Percentiles rank a stretch among this genome's conserved stretches.
These are phyloP conservation scores for Carassius gibelio DNA, from an alignment of 2,113 vertebrate species.

Conservation along the genomic window DNA sequence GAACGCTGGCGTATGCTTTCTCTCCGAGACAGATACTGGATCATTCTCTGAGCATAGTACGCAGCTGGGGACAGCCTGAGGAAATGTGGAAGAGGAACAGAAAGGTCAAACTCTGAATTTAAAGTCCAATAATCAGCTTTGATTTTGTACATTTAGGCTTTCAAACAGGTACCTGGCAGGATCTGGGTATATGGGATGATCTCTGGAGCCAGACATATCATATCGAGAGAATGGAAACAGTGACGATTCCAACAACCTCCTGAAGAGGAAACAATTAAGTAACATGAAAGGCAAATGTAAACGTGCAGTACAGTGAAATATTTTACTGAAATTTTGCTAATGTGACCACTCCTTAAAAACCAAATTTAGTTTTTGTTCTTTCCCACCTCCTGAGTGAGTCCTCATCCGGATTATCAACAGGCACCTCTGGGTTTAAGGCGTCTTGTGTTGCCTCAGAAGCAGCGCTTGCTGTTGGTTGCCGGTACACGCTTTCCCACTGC, in stretches of 20 bases:
- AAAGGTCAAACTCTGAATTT: neutral
- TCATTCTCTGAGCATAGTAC: constrained; percentile 99
- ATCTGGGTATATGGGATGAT: constrained; percentile 98
- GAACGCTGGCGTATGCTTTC: constrained; percentile 98
- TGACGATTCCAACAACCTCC: constrained; percentile 95
- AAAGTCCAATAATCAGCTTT: neutral
- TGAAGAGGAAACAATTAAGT: constrained; percentile 60
- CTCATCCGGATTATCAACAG: constrained; percentile 94
- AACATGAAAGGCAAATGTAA: too few relatives aligned
- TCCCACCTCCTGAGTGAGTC: constrained; percentile 92
- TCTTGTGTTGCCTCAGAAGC: constrained; percentile 88
- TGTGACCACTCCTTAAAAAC: neutral
- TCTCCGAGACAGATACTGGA: constrained; percentile 96
- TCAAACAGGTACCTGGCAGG: constrained; percentile 76
- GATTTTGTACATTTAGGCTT: neutral
- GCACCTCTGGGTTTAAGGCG: constrained; percentile 98
- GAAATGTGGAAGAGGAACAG: constrained; percentile 42
- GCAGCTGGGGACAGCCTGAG: constrained; percentile 91
- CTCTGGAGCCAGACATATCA: constrained; percentile 94
- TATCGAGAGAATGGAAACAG: constrained; percentile 94
- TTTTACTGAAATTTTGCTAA: too few relatives aligned
- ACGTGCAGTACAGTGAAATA: too few relatives aligned
- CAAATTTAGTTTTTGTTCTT: neutral
- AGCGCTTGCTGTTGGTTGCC: constrained; percentile 83
- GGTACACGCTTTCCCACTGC: constrained; percentile 94